phyloP scores from a whole-genome alignment of 2,888 invertebrate genomes.

The Phymatocera aterrima region DNA sequence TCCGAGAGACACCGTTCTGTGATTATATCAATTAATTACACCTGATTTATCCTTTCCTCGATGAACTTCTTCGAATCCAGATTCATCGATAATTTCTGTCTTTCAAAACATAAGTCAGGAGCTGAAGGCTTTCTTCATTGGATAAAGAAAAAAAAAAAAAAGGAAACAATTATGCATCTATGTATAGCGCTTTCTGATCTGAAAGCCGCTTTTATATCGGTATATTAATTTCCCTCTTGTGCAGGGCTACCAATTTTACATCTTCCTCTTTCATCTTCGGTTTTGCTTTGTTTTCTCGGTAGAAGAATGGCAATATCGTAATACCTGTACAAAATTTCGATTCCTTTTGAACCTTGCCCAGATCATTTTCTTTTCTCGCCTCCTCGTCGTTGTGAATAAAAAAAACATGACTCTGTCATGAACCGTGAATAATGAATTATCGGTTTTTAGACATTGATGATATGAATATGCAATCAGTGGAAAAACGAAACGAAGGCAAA shows the following conservation, averaged over 20 bases:
- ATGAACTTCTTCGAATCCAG: not conserved
- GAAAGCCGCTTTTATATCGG: not conserved
- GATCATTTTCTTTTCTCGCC: not conserved
- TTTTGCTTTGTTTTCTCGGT: not conserved
- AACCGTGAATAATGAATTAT: not conserved
- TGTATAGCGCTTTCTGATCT: not conserved
- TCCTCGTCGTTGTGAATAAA: not conserved
- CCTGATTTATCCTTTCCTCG: no score
- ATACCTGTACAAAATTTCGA: not conserved
- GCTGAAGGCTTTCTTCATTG: not conserved
- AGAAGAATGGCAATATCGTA: constrained; percentile 10
- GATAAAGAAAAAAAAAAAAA: not conserved
- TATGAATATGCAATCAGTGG: not conserved
- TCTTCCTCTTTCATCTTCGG: not conserved
- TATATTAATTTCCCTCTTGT: not conserved
- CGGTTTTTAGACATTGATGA: not conserved
- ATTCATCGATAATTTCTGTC: not conserved
- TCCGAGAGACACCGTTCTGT: not conserved
- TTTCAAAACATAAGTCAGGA: not conserved
- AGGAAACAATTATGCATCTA: no score
- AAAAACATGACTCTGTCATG: not conserved
- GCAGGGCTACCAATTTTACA: not conserved
- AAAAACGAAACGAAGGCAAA: not conserved
- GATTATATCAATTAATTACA: not conserved
- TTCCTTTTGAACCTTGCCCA: not conserved